Conservation (phyloP, 2,888 invertebrate genomes). For the Argyra leucocephala region DNA sequence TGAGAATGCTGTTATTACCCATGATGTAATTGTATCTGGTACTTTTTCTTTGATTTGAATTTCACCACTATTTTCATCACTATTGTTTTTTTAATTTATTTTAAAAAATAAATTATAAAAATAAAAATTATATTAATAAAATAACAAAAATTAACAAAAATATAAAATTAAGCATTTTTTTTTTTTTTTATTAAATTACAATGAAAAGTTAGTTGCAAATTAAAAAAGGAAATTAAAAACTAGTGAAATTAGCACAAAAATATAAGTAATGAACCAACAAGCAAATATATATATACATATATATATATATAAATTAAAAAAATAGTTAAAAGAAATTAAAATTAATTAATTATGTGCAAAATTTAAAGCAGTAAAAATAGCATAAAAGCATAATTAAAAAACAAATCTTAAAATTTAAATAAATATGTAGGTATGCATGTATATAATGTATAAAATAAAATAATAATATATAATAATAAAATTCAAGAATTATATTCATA, state of each 20-base stretch:
- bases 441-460: no score
- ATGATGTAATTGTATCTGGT: slow-evolving; percentile 76
- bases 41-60: slow-evolving; percentile 51
- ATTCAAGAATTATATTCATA: no score
- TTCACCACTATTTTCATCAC: slow-evolving; percentile 46
- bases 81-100: neutral
- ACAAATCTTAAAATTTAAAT: no score
- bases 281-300: neutral
- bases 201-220: neutral
- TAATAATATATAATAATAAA: no score
- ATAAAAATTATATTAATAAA: slow-evolving; percentile 3
- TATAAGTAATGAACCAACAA: neutral
- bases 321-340: neutral
- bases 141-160: neutral
- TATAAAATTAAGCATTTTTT: neutral
- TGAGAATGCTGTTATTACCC: slow-evolving; percentile 76
- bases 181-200: neutral
- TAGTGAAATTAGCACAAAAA: slow-evolving; percentile 2
- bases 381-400: no score
- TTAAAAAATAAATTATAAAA: neutral
- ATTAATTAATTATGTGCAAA: no score
- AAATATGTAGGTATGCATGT: no score
- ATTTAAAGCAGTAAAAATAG: no score
- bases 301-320: neutral
- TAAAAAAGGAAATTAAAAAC: neutral